A percentile compares a stretch with the other conserved stretches of the same genome.
phyloP scores from a whole-genome alignment of 2,888 invertebrate genomes.

The Lithophane socia region DNA sequence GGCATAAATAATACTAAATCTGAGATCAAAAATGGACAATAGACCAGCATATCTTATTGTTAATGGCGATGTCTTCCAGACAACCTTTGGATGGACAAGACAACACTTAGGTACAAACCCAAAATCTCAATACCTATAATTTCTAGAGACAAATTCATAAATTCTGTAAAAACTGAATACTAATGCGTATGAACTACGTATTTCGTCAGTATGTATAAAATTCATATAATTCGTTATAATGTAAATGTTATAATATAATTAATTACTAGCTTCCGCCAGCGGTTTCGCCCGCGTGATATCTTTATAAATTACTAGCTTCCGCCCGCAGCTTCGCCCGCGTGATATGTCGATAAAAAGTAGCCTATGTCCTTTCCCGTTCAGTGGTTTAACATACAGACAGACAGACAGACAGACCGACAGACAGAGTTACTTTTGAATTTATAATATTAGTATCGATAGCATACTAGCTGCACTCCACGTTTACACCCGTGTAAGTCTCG shows the following conservation, averaged over 20 bases:
- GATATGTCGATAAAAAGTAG: no score
- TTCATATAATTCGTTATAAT: background rate
- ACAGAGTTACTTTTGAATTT: no score
- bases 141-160: background rate
- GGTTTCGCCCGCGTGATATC: no score
- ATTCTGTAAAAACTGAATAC: background rate
- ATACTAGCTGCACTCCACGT: no score
- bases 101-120: background rate
- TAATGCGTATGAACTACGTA: background rate
- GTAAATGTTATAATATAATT: background rate
- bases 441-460: no score
- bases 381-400: no score
- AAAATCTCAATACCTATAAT: background rate
- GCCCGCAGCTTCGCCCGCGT: no score
- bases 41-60: background rate
- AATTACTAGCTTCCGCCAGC: no score
- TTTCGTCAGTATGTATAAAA: background rate
- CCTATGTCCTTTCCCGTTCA: no score
- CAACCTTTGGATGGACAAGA: conserved; percentile 21
- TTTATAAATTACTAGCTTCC: no score
- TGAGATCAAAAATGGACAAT: conserved; percentile 20
- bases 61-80: conserved; percentile 23
- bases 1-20: conserved; percentile 24
- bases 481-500: no score
- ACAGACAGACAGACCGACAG: no score